Evolutionary conservation across 2,888 invertebrate genomes (phyloP), one percentile per base, ranked within the genome.

Genomic region (Ormyrus thymus): DNA sequence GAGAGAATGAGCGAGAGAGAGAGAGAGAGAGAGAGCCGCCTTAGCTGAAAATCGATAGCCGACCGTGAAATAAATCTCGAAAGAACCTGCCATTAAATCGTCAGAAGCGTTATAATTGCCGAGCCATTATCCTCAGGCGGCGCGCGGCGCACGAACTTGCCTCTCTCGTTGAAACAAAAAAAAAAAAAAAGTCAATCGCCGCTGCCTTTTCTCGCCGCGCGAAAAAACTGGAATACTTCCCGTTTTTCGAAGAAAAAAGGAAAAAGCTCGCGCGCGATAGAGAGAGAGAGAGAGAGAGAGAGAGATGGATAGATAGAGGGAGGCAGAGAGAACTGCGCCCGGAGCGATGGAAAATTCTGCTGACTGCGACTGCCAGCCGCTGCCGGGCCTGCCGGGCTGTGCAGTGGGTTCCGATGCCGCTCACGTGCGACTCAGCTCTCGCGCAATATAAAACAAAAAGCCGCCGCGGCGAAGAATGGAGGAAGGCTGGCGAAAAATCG

Each of bases 321-420:
- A 29, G 29, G 6, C 29, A 43, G 55, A 15, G 6, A 45, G 61
- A 53, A 68, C 59, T 51, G 51, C 29, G 51, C 29, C 48, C 51
- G 48, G 59, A 64, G 76, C 78, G 55, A 69, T 72, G 81, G 70
- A 78, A 78, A 81, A 81, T 81, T 81, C 73, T 81, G 81, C 81
- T 78, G 81, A 81, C 81, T 80, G 59, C 53, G 61, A 66, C 15
- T 45, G 55, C 43, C 43, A 73, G 62, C 45, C 11, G 10, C 13
- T 4, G 13, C 6, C 1, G 51, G 13, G 48, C 59, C 48, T 29
- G 46, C 43, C 29, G 50, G 55, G 7, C 11, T 50, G 58, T 66
- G 45, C 29, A 0, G 29, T 62, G n/a, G n/a, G 56, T 74, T 73
- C 62, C 70, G 73, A 81, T 78, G 81, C 81, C 8, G 76, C 72